Evolutionary conservation across 2,797 vertebrate genomes (phyloP).

Genomic region (Chiroxiphia lanceolata): DNA sequence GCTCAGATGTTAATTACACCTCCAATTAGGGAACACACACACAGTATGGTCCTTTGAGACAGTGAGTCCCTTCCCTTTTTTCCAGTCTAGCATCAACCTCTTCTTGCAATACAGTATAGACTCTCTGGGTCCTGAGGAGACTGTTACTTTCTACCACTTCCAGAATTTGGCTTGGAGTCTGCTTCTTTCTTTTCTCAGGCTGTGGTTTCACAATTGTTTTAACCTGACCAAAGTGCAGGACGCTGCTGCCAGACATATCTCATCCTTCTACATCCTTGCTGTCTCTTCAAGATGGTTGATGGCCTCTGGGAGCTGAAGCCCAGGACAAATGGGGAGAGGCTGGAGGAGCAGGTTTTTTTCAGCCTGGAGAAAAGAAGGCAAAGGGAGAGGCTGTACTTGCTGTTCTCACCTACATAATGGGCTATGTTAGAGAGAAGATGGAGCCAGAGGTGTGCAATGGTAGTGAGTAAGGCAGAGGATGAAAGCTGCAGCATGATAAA

Average conservation of each 20-base stretch:
- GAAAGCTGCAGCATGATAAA: background rate
- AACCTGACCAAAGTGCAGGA: background rate
- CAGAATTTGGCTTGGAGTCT: background rate
- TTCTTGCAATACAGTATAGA: background rate
- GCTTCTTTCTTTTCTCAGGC: background rate
- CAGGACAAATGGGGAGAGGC: background rate
- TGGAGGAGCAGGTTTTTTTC: background rate
- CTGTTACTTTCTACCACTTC: background rate
- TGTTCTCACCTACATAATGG: background rate
- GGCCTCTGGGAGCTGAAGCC: background rate
- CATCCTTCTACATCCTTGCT: background rate
- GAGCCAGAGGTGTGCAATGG: background rate
- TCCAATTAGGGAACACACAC: rapidly evolving
- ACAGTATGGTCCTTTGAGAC: background rate
- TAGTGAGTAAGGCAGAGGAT: background rate
- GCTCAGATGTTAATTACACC: background rate
- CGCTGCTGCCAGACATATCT: background rate
- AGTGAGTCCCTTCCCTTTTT: background rate
- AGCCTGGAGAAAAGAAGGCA: background rate
- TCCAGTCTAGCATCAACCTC: background rate
- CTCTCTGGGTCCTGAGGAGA: background rate
- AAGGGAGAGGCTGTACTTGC: background rate
- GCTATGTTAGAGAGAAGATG: background rate
- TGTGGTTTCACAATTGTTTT: background rate
- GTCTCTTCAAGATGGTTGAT: background rate